A percentile compares a stretch with the other conserved stretches of the same genome.
phyloP scores from a whole-genome alignment of 2,797 vertebrate species.

The Cetoscarus ocellatus region DNA sequence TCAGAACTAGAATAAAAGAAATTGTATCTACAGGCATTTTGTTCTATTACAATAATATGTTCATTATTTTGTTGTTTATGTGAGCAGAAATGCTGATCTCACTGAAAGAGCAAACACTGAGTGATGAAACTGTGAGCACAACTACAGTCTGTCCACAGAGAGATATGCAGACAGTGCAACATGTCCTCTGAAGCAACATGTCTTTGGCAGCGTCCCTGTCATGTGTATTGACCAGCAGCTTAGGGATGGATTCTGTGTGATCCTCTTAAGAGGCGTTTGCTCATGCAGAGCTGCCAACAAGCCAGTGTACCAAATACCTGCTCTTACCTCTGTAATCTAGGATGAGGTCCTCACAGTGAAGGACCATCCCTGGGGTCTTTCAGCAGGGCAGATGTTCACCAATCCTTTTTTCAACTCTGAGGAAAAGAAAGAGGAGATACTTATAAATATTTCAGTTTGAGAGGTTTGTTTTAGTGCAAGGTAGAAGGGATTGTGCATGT shows the following conservation, averaged over 20 bases:
- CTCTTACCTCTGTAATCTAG: slow-evolving; percentile 78
- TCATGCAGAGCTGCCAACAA: slow-evolving; percentile 63
- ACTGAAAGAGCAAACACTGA: neutral
- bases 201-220: slow-evolving; percentile 66
- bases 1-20: neutral
- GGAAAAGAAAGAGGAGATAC: slow-evolving; percentile 7
- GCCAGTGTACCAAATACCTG: slow-evolving; percentile 50
- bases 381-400: slow-evolving; percentile 59
- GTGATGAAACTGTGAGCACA: neutral
- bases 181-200: slow-evolving; percentile 66
- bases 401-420: slow-evolving; percentile 55
- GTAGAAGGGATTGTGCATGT: neutral
- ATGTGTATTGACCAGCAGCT: slow-evolving; percentile 77
- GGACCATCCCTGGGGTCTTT: slow-evolving; percentile 77
- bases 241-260: slow-evolving; percentile 74
- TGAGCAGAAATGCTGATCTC: neutral
- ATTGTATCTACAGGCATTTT: too few species aligned
- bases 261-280: slow-evolving; percentile 78
- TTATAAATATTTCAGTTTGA: slow-evolving; percentile 7
- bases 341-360: slow-evolving; percentile 64
- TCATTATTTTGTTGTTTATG: neutral
- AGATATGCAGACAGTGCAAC: slow-evolving; percentile 37
- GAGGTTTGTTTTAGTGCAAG: slow-evolving; percentile 7
- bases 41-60: too few species aligned
- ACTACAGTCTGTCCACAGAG: neutral